phyloP scores from a whole-genome alignment of 1,140 invertebrate genomes.

The Pristionchus pacificus region DNA sequence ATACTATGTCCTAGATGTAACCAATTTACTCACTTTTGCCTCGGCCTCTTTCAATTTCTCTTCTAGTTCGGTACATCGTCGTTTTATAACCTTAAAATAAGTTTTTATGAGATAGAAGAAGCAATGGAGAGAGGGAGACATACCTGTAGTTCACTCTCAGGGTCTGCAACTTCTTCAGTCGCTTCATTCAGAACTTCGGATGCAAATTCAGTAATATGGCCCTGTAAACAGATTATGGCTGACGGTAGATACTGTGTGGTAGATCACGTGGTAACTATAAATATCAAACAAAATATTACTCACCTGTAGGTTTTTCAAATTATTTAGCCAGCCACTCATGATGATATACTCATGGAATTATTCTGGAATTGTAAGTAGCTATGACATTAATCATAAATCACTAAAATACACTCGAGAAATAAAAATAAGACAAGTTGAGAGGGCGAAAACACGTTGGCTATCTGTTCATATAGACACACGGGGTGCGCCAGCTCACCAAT shows the following conservation, averaged over 20 bases:
- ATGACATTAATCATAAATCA: no score
- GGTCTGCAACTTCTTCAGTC: conserved; percentile 35
- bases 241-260: not conserved
- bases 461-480: no score
- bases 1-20: no score
- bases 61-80: not conserved
- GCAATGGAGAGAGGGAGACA: not conserved
- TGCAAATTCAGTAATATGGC: conserved; percentile 33
- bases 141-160: conserved; percentile 17
- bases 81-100: not conserved
- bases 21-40: no score
- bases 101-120: not conserved
- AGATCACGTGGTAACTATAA: not conserved
- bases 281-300: not conserved
- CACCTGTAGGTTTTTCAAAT: not conserved
- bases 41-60: not conserved
- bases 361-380: no score
- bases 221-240: conserved; percentile 9
- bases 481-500: no score
- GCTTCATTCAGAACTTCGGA: conserved; percentile 35
- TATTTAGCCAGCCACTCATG: not conserved
- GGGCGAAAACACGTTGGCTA: no score
- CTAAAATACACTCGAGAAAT: no score
- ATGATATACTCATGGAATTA: no score
- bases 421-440: no score